These are phyloP conservation scores for Fabriciana adippe DNA, from an alignment of 2,888 invertebrate genomes.

Conservation along the genomic window DNA sequence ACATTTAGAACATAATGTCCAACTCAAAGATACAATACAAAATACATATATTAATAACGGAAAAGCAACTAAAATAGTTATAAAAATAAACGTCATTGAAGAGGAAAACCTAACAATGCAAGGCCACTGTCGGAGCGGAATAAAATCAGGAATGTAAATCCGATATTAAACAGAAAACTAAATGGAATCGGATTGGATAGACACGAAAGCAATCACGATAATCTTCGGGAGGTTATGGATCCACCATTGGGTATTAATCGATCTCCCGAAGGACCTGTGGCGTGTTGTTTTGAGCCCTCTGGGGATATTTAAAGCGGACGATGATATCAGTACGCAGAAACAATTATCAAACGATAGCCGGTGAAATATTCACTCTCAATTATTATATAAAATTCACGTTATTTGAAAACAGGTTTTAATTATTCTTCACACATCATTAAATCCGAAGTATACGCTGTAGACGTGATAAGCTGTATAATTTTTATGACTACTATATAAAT, in stretches of 20 bases:
- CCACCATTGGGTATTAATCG: conserved; percentile 54
- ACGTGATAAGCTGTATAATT: too few species aligned
- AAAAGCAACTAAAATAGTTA: conserved; percentile 17
- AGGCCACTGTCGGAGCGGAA: conserved; percentile 32
- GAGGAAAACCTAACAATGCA: conserved; percentile 38
- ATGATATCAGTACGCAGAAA: conserved; percentile 38
- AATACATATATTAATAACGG: conserved; percentile 8
- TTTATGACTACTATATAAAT: too few species aligned
- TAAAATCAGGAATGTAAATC: conserved; percentile 40
- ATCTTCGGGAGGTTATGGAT: conserved; percentile 55
- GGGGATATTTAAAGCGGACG: conserved; percentile 33
- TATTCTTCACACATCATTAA: not conserved
- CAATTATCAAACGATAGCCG: conserved; percentile 32
- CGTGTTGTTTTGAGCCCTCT: conserved; percentile 41
- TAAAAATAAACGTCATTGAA: conserved; percentile 31
- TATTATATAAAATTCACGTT: too few species aligned
- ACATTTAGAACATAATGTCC: not conserved
- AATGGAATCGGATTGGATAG: conserved; percentile 39
- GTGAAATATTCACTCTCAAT: not conserved
- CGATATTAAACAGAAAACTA: conserved; percentile 41
- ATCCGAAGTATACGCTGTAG: too few species aligned
- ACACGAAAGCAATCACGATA: conserved; percentile 44
- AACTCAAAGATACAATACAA: conserved; percentile 2
- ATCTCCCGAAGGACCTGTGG: conserved; percentile 51
- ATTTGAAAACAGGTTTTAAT: not conserved